Evolutionary conservation across 2,888 invertebrate species (phyloP), one percentile per base, ranked within the genome.

Genomic region (Lasiommata megera): DNA sequence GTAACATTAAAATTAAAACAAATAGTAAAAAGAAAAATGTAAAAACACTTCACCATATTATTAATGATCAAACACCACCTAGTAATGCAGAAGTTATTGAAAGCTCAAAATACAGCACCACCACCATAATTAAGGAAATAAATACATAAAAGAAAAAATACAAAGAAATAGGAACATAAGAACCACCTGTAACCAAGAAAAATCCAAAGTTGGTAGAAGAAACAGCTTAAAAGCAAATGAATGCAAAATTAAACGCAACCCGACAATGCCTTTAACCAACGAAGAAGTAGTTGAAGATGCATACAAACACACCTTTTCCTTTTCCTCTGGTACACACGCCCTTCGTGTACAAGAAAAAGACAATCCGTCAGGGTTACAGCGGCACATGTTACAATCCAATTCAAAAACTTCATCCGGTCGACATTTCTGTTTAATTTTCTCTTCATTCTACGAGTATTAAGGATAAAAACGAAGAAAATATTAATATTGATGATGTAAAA

Each of bases 311-410:
- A 61, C 61, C 82, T 85, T 74, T 41, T 65, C 66, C 17, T 83
- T 80, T 11, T 77, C 69, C 47, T 73, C 76, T 14, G 83, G 75
- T 18, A 75, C 60, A 59, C 92, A 92, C 18, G 83, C 82, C 46
- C 88, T 76, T 58, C 92, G 80, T 0, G 92, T 92, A 69, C 92
- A 93, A 36, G 88, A 83, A 66, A 85, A 92, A 0, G 92, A 92
- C 46, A 83, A 80, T 7, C 92, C 91, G 50, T 92, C 92, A n/a
- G 82, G 72, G 56, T 91, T 91, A 68, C 93, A 93, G 12, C 88
- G 84, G 67, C 93, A 93, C 71, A 85, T 91, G 67, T 93, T 93
- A 75, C 93, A 93, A 54, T 92, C 92, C 58, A 91, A 56, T 65
- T 88, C 88, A 67, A 92, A 92, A 5, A 90, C 86, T 67, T 92